Base-by-base conservation (phyloP, 2,888 invertebrate species). In the Meiosimyza platycephala region DNA sequence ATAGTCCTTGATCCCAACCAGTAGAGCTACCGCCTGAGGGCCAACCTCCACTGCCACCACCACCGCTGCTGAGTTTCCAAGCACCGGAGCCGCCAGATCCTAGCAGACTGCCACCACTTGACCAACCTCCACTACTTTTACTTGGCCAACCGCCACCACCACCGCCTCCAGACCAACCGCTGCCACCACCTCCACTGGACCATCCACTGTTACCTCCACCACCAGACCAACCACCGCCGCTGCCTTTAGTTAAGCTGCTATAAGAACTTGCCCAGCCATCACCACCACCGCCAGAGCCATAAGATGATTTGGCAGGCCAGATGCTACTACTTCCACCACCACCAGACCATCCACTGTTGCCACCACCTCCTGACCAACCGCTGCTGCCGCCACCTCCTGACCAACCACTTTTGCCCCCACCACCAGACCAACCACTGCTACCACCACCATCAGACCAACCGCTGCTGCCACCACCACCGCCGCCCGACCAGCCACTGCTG, bases 401-500 rank as follows among this genome's bases (percentile, higher is more conserved):
- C 72, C 75, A 75, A 73, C 82, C 80, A 69, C 80, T 69, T n/a
- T 78, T 79, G 48, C 79, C 78, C 1, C 79, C 79, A 13, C 76
- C 77, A 7, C 78, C 66, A 18, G 78, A 78, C 78, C 82, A 79
- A 5, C 79, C 79, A 6, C 78, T 70, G 47, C 65, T 69, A 28
- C 74, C 65, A 78, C 73, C 67, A 74, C 68, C 69, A 71, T 79
- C 77, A 76, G 62, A 47, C 78, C 75, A 48, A 76, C 78, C 67
- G 76, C 78, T 76, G 22, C 79, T 78, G 40, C 81, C 75, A 1
- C 78, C 74, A 69, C 71, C 62, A 48, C 73, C 74, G 40, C 40
- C 28, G 62, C 81, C 64, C 59, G 57, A 59, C 57, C 78, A 81
- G 78, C 83, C 82, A 76, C 75, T 76, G 75, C 79, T 78, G 28